Conservation (phyloP, 30 jellyfish, hydroid and myxozoan species). For the Turritopsis dohrnii region DNA sequence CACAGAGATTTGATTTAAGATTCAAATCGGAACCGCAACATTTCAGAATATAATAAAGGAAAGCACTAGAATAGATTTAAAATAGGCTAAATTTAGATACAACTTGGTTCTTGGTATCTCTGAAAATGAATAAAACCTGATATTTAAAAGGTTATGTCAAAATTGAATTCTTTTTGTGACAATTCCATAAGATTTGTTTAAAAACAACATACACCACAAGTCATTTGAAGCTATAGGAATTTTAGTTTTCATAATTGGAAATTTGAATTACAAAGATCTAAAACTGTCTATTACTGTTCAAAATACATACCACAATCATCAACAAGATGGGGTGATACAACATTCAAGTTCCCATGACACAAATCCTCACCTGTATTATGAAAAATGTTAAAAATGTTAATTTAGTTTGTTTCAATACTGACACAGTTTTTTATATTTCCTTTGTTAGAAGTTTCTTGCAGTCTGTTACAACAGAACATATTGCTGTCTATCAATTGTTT, state of each 20-base stretch:
- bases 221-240: background rate
- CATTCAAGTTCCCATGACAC: background rate
- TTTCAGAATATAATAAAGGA: background rate
- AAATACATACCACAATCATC: background rate
- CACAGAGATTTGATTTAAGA: too few relatives aligned
- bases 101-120: background rate
- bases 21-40: too few relatives aligned
- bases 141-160: background rate
- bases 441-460: background rate
- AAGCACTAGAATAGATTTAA: background rate
- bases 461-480: background rate
- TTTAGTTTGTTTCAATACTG: background rate
- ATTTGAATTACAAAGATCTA: background rate
- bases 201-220: background rate
- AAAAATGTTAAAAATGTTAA: background rate
- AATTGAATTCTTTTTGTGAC: background rate
- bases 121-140: background rate
- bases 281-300: background rate
- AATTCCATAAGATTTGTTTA: background rate
- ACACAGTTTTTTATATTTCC: background rate
- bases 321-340: background rate
- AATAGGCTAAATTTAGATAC: background rate
- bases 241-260: background rate
- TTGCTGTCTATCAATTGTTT: background rate
- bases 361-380: background rate